phyloP scores from a whole-genome alignment of 2,888 invertebrate species.

The Diarsia rubi region DNA sequence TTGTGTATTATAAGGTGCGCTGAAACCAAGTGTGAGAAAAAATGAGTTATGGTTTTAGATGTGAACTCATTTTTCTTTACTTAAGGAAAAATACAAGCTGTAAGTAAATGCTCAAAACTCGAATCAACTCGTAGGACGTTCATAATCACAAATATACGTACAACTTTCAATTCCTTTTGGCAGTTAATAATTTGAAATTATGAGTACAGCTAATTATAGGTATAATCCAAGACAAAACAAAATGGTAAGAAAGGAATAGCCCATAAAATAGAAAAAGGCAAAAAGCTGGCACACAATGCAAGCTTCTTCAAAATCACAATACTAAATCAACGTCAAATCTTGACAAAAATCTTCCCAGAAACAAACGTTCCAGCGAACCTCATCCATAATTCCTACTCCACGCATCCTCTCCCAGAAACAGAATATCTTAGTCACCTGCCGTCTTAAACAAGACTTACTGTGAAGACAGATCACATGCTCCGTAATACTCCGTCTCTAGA shows the following conservation, averaged over 20 bases:
- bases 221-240: not conserved
- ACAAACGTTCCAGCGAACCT: not conserved
- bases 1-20: constrained; percentile 57
- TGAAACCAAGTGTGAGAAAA: constrained; percentile 57
- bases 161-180: too few relatives aligned
- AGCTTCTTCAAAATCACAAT: not conserved
- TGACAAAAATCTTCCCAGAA: not conserved
- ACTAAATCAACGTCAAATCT: not conserved
- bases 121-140: not conserved
- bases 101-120: not conserved
- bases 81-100: not conserved
- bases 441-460: constrained; percentile 74
- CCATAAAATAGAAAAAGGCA: not conserved
- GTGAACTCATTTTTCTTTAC: constrained; percentile 28
- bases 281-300: not conserved
- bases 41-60: constrained; percentile 59
- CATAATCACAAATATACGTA: not conserved
- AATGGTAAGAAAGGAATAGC: not conserved
- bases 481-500: constrained; percentile 35
- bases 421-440: constrained; percentile 65
- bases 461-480: constrained; percentile 59
- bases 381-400: constrained; percentile 38
- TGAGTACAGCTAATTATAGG: not conserved
- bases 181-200: not conserved
- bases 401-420: constrained; percentile 16